Conservation (phyloP, 2,113 vertebrate species). For the Ictidomys tridecemlineatus region DNA sequence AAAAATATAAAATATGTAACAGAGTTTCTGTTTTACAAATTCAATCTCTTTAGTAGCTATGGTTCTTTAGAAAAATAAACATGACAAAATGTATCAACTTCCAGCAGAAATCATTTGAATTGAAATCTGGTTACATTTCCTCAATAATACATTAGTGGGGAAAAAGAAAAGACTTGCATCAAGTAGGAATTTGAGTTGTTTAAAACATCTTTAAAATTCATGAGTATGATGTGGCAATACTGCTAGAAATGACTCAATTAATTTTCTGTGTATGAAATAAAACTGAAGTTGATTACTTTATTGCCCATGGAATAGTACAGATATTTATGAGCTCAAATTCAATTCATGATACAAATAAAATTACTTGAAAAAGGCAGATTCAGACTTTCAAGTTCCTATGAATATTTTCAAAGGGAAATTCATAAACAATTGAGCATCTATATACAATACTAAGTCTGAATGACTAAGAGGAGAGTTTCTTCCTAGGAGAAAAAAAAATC, state of each 20-base stretch:
- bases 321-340: constrained; percentile 58
- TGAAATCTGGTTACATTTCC: constrained; percentile 35
- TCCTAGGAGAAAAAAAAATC: neutral
- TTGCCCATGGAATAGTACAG: neutral
- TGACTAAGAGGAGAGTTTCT: neutral
- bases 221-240: neutral
- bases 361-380: constrained; percentile 30
- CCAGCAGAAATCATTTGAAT: constrained; percentile 42
- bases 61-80: constrained; percentile 36
- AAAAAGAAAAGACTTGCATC: neutral
- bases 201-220: constrained; percentile 69
- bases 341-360: constrained; percentile 59
- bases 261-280: constrained; percentile 65
- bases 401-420: constrained; percentile 34
- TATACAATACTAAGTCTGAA: neutral
- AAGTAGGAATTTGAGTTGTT: constrained; percentile 46
- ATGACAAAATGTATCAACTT: neutral
- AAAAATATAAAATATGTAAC: neutral
- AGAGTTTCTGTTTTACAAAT: constrained; percentile 19
- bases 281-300: constrained; percentile 71
- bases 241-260: constrained; percentile 61
- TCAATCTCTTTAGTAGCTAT: neutral
- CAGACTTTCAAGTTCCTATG: constrained; percentile 3
- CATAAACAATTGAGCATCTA: neutral
- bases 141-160: neutral